These are phyloP conservation scores for Hirudinaria manillensis DNA, from an alignment of 2,888 invertebrate species.

Conservation along the genomic window DNA sequence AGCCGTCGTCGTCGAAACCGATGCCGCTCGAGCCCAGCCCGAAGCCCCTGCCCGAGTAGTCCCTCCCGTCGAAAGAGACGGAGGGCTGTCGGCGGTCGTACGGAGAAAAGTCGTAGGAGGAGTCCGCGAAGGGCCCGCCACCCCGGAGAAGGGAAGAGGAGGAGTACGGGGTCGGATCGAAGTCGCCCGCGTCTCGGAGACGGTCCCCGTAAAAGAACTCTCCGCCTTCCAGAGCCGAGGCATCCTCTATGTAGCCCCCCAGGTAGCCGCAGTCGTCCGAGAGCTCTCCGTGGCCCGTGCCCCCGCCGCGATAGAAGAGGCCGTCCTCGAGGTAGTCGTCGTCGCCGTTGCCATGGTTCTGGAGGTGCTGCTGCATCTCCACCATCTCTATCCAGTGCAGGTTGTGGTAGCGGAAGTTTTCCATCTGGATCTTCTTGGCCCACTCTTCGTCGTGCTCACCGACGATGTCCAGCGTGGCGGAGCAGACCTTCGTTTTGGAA, in stretches of 20 bases:
- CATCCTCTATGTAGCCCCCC: conserved; percentile 51
- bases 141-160: too few relatives aligned
- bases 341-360: not conserved
- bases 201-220: conserved; percentile 49
- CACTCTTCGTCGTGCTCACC: conserved; percentile 77
- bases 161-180: not conserved
- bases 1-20: conserved; percentile 10
- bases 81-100: not conserved
- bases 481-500: conserved; percentile 22
- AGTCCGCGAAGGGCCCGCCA: conserved; percentile 2
- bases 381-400: conserved; percentile 97
- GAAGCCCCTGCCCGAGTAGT: not conserved
- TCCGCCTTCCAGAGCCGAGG: conserved; percentile 51
- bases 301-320: not conserved
- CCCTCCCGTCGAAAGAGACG: not conserved
- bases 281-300: conserved; percentile 47
- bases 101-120: not conserved
- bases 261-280: conserved; percentile 49
- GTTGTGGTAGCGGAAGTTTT: conserved; percentile 95
- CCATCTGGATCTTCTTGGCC: conserved; percentile 85
- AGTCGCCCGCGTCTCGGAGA: not conserved
- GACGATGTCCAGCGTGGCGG: conserved; percentile 30
- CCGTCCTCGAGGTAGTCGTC: conserved; percentile 8
- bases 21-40: not conserved
- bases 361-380: conserved; percentile 57